Percentiles rank a stretch among this genome's conserved stretches.
Evolutionary conservation across 1,140 invertebrate genomes (phyloP).

Genomic region (Cyclina sinensis): DNA sequence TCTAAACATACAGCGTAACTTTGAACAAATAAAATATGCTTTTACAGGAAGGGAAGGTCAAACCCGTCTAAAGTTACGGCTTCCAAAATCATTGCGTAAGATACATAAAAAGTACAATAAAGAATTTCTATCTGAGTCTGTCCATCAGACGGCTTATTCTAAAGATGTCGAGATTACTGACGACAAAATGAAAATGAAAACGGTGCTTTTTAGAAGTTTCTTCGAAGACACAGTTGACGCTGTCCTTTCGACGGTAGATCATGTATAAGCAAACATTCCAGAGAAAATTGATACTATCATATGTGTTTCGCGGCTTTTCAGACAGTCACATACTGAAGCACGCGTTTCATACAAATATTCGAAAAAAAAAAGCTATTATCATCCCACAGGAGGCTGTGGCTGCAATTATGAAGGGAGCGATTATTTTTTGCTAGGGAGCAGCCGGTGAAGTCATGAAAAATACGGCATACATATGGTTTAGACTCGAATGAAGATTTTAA

Average conservation of each 20-base stretch:
- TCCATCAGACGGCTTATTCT: background rate
- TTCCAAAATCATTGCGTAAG: conserved; percentile 1
- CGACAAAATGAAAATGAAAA: conserved; percentile 28
- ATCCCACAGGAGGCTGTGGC: conserved; percentile 41
- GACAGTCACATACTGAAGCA: conserved; percentile 38
- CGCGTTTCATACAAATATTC: background rate
- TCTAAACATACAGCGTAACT: conserved; percentile 9
- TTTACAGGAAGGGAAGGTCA: background rate
- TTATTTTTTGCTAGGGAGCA: conserved; percentile 52
- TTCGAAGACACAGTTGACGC: conserved; percentile 28
- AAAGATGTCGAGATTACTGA: background rate
- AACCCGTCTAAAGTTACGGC: background rate
- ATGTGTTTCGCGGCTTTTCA: conserved; percentile 64
- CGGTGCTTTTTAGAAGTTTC: conserved; percentile 1
- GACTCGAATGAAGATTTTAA: conserved; percentile 64
- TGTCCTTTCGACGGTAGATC: conserved; percentile 3
- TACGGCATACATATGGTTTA: conserved; percentile 42
- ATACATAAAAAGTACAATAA: conserved; percentile 27
- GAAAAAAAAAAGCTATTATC: background rate
- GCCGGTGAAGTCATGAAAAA: conserved; percentile 8
- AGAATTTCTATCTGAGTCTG: background rate
- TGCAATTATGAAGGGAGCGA: conserved; percentile 47
- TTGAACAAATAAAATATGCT: conserved; percentile 57
- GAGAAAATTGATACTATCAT: conserved; percentile 36
- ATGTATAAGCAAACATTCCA: background rate